Base-by-base conservation (phyloP, 2,888 invertebrate species). In the Lepidocyrtoides sp. region DNA sequence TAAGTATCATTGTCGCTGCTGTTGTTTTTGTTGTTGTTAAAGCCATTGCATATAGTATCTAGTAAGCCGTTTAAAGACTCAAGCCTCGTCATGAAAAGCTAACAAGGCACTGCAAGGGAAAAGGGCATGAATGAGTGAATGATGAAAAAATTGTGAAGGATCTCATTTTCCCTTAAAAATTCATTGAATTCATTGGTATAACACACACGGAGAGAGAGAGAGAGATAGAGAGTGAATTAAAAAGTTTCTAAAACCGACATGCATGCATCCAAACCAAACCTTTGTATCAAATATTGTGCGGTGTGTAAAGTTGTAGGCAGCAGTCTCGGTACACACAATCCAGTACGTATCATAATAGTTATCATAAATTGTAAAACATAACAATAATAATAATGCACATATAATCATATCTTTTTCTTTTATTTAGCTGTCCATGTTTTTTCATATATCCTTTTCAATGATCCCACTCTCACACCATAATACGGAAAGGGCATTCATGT, bases 261-360 rank as follows among this genome's bases (percentile, higher is more conserved):
- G 3, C n/a, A 12, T n/a, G 36, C 20, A 69, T 69, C 60, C 60
- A 14, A 20, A 57, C 48, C 48, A 48, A 14, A 36, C 36, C n/a
- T 60, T 36, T 48, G 48, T 66, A 29, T 29, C 23, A 20, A 14
- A 77, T 54, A 77, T 51, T 51, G 2, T 81, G 51, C 57, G 75
- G 85, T 17, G 29, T 69, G 69, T 84, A 29, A 51, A 66, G 75
- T 26, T 48, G 14, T 48, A 75, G 32, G 75, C 57, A 75, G 57
- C 66, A 84, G 69, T 51, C 44, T 83, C 29, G 41, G n/a, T n/a
- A n/a, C n/a, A n/a, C n/a, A n/a, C 66, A 20, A 83, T 54, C 57
- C 75, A 41, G 57, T 72, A 85, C 85, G 85, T 85, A 85, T 85
- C 54, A 85, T 57, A 85, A 85, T 72, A n/a, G n/a, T n/a, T n/a